These are phyloP conservation scores for Periophthalmus magnuspinnatus DNA, from an alignment of 2,797 vertebrate genomes.

Conservation along the genomic window DNA sequence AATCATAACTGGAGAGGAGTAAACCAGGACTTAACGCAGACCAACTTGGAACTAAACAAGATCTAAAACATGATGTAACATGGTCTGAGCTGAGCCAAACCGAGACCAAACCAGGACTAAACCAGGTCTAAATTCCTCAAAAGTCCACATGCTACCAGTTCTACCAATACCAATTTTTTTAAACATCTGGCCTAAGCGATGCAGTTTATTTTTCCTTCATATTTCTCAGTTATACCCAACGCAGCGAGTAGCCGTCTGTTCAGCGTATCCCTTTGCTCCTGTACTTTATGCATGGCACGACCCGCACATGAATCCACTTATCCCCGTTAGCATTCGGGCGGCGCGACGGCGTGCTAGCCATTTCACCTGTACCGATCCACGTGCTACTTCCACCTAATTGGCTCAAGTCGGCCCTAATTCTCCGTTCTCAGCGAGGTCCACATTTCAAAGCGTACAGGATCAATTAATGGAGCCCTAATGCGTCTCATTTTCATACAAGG, in stretches of 20 bases:
- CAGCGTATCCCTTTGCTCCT: slow-evolving; percentile 52
- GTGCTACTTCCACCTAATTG: slow-evolving; percentile 74
- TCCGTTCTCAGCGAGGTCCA: slow-evolving; percentile 67
- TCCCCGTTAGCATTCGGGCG: slow-evolving; percentile 69
- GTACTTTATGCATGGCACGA: slow-evolving; percentile 47
- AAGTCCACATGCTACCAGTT: neutral
- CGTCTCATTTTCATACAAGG: slow-evolving; percentile 71
- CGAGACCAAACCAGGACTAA: too few species aligned
- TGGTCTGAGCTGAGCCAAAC: too few species aligned
- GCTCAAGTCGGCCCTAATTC: slow-evolving; percentile 69
- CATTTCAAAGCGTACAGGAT: slow-evolving; percentile 75
- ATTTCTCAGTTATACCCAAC: neutral
- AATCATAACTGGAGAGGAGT: too few species aligned
- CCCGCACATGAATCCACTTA: slow-evolving; percentile 57
- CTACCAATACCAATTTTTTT: neutral
- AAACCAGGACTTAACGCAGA: too few species aligned
- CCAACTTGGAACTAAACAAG: too few species aligned
- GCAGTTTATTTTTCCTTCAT: neutral
- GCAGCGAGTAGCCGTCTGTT: slow-evolving; percentile 32
- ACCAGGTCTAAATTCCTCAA: neutral
- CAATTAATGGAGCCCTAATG: slow-evolving; percentile 78
- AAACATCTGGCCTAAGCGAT: neutral
- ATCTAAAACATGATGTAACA: too few species aligned
- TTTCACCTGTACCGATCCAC: slow-evolving; percentile 79
- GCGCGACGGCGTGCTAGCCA: slow-evolving; percentile 59